Percentiles rank a stretch among this genome's conserved stretches.
Evolutionary conservation across 2,888 invertebrate species (phyloP).

Genomic region (Macrosiphum euphorbiae): DNA sequence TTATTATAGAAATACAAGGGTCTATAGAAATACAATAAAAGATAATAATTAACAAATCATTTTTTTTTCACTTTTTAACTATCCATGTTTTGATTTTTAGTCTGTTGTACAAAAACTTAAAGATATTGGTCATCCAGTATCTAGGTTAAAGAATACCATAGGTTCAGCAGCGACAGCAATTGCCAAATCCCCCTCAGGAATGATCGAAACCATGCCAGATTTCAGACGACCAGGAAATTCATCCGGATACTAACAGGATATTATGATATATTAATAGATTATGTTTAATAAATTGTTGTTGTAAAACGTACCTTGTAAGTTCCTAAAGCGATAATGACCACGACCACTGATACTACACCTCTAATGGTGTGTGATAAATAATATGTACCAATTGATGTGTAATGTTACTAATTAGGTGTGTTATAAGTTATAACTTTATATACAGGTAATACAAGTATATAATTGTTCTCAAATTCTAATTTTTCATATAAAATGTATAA

Average conservation of each 20-base stretch:
- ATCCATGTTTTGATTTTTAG: slow-evolving; percentile 20
- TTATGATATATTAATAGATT: not conserved
- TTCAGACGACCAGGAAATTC: slow-evolving; percentile 54
- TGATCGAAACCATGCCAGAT: slow-evolving; percentile 52
- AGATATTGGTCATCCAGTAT: slow-evolving; percentile 45
- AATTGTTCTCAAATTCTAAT: not conserved
- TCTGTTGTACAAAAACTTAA: slow-evolving; percentile 27
- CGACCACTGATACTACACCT: not conserved
- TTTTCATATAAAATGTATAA: not conserved
- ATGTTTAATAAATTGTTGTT: not conserved
- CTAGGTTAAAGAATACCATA: not conserved
- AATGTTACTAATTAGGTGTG: not conserved
- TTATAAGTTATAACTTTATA: not conserved
- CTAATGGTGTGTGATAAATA: not conserved
- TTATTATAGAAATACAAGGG: too few relatives aligned
- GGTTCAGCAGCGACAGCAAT: slow-evolving; percentile 42
- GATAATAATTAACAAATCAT: not conserved
- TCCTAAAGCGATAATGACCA: not conserved
- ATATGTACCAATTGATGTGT: not conserved
- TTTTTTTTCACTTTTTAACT: not conserved
- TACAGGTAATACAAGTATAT: too few relatives aligned
- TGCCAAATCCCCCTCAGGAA: slow-evolving; percentile 28
- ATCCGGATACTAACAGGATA: slow-evolving; percentile 47
- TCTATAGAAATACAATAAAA: not conserved
- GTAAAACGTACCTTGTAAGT: not conserved